Evolutionary conservation across 1,140 invertebrate genomes (phyloP), one percentile per base, ranked within the genome.

Genomic region (Mamestra configurata): DNA sequence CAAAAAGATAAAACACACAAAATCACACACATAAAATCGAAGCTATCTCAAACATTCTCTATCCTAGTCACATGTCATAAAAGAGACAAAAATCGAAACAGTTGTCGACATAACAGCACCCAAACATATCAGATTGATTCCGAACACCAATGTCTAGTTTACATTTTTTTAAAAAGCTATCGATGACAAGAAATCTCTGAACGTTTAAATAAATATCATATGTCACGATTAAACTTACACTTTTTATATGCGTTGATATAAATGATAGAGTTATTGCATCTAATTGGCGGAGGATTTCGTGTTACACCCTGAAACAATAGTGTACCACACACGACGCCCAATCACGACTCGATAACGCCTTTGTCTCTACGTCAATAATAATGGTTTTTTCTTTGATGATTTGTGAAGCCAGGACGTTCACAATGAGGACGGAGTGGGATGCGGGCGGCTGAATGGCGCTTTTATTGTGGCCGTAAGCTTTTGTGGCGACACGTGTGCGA

Each of bases 401-500:
- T 91, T 91, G 90, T 91, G 88, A 88, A 89, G 88, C 86, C 88
- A 90, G 89, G 89, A 91, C 86, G 89, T 72, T 79, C 83, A 89
- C 87, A 90, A 88, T 89, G 81, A 84, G 84, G 61, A 55, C 75
- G 78, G 83, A 84, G 84, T 85, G 86, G 86, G 88, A 91, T 91
- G 90, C 90, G 90, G 90, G 90, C 88, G 80, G 59, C 71, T 88
- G 87, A 88, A 89, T 90, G 81, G 86, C 82, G 83, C 86, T 86
- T 76, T 87, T 86, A 86, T 90, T 84, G 79, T 76, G 72, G 79
- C 61, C 79, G 40, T 79, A 43, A 85, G 84, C 83, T 80, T 86
- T 91, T 90, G 87, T 90, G 81, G 83, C 53, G 79, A 82, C 82
- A 82, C 86, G 84, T 84, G 84, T 86, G 86, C 82, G 79, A 83